phyloP scores from a whole-genome alignment of 1,140 invertebrate species.

The Asbolus verrucosus region DNA sequence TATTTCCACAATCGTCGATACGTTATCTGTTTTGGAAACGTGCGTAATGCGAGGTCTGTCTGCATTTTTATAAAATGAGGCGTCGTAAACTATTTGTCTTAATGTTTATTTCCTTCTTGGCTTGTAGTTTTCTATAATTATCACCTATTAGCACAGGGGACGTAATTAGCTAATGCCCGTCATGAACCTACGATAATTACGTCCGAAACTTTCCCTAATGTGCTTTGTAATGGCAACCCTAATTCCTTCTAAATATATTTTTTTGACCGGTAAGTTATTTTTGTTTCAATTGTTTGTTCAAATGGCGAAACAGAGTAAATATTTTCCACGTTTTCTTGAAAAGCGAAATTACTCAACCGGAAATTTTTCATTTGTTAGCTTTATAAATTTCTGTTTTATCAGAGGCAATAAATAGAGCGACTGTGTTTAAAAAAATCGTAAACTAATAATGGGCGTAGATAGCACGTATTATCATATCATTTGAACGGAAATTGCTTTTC shows the following conservation, averaged over 20 bases:
- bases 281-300: not conserved
- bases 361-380: not conserved
- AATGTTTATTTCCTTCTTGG: conserved; percentile 19
- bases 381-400: not conserved
- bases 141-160: conserved; percentile 18
- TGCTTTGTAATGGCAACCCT: conserved; percentile 1
- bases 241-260: conserved; percentile 1
- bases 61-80: conserved; percentile 11
- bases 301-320: conserved; percentile 3
- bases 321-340: conserved; percentile 15
- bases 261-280: no score
- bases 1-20: not conserved
- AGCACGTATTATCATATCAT: not conserved
- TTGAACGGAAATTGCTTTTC: conserved; percentile 21
- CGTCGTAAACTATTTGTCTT: not conserved
- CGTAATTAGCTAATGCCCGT: conserved; percentile 33
- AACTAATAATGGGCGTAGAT: not conserved
- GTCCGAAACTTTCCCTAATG: conserved; percentile 9
- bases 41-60: no score
- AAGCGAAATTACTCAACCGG: conserved; percentile 15
- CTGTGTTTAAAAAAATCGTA: no score
- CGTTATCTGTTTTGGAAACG: not conserved
- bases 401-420: no score
- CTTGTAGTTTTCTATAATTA: conserved; percentile 29
- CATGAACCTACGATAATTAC: conserved; percentile 9